phyloP scores from a whole-genome alignment of 2,797 vertebrate genomes.

The Molossus molossus region DNA sequence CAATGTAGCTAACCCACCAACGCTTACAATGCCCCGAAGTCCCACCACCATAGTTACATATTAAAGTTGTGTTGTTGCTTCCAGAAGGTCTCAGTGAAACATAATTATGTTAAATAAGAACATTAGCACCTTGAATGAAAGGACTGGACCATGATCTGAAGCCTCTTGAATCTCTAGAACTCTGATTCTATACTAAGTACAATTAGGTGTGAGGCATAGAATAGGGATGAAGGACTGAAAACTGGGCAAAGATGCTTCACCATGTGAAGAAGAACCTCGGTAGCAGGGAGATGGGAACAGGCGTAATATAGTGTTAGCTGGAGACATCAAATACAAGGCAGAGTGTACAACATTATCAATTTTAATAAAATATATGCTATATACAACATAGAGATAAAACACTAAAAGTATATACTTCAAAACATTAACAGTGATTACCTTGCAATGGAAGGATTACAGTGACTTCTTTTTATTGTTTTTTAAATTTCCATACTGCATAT shows the following conservation, averaged over 20 bases:
- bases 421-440: neutral
- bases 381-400: neutral
- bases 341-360: neutral
- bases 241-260: rapidly evolving
- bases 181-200: neutral
- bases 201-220: neutral
- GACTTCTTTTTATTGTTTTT: neutral
- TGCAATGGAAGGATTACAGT: neutral
- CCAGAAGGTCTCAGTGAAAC: neutral
- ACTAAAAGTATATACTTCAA: neutral
- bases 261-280: neutral
- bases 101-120: neutral
- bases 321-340: neutral
- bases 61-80: neutral
- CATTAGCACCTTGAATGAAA: neutral
- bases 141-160: slow-evolving; percentile 7
- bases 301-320: rapidly evolving
- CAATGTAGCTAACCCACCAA: neutral
- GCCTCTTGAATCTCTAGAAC: slow-evolving; percentile 13
- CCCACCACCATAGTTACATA: neutral
- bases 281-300: neutral
- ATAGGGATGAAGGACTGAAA: neutral
- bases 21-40: neutral
- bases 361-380: neutral
- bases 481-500: neutral